A percentile compares a stretch with the other conserved stretches of the same genome.
phyloP scores from a whole-genome alignment of 2,113 vertebrate genomes.

The Lontra canadensis region DNA sequence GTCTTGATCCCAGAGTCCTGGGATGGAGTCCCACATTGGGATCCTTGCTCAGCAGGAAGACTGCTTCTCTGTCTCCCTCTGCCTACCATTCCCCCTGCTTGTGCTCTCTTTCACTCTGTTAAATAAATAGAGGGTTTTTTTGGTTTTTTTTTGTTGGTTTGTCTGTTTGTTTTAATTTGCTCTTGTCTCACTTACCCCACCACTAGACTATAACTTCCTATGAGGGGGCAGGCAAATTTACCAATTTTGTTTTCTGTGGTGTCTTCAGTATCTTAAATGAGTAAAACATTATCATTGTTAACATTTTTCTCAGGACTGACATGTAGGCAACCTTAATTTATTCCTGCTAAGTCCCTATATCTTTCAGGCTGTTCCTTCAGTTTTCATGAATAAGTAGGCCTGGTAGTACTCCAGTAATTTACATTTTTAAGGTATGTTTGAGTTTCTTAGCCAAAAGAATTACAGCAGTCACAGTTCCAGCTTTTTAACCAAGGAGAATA shows the following conservation, averaged over 20 bases:
- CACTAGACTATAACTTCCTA: not conserved
- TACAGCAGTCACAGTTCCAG: not conserved
- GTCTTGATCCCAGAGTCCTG: not conserved
- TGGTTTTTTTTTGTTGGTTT: no score
- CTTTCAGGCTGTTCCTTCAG: not conserved
- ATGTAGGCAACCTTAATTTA: not conserved
- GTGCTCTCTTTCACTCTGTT: not conserved
- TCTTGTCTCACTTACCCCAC: not conserved
- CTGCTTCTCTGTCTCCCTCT: not conserved
- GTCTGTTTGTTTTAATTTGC: not conserved
- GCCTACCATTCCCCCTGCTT: not conserved
- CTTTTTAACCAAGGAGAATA: conserved; percentile 38
- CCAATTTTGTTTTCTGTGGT: not conserved
- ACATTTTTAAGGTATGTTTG: not conserved
- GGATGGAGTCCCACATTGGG: not conserved
- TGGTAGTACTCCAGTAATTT: not conserved
- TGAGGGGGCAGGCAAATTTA: not conserved
- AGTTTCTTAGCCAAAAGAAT: conserved; percentile 47
- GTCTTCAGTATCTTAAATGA: conserved; percentile 10
- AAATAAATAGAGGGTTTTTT: no score
- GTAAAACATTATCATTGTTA: not conserved
- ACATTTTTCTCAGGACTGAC: not conserved
- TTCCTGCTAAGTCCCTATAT: not conserved
- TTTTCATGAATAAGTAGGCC: conserved; percentile 18
- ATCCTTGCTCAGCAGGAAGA: not conserved